Evolutionary conservation across 2,113 vertebrate genomes (phyloP), one percentile per base, ranked within the genome.

Genomic region (Scatophagus argus): DNA sequence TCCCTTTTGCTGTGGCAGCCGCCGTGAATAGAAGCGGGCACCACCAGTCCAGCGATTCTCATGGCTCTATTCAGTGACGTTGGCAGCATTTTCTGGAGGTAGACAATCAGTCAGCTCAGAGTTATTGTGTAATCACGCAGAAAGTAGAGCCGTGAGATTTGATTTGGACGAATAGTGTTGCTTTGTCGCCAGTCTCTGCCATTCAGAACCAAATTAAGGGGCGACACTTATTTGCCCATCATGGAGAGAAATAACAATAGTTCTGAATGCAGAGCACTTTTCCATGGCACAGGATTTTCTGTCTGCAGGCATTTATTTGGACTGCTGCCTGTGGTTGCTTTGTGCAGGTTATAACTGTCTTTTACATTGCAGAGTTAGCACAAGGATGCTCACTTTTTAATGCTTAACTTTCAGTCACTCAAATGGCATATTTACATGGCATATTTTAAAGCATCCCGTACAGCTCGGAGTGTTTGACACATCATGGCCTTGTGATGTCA

Each of bases 51-150:
- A 80, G 76, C 85, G 85, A 77, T 85, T 67, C 85, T 78, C 66
- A 69, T 41, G 36, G 51, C 51, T 59, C 85, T 8, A 77, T 88
- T 91, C 85, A 83, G 38, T 27, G 56, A 34, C 60, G 11, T 73
- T 81, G 88, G 84, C 81, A 85, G 81, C 73, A 14, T 73, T 87
- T 86, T 72, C 81, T 69, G 71, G 64, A 83, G 85, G 75, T 73
- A 87, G 74, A 85, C 74, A 91, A 82, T 91, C 83, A 79, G 69
- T 85, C 87, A 49, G 85, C 70, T 58, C 79, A 36, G 82, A 77
- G 79, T 91, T 91, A 92, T 93, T 93, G 91, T 93, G 90, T 84
- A 88, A 88, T 91, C 83, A 75, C 46, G 74, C 78, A 55, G 85
- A 87, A 91, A 91, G 85, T 88, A 69, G 86, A 75, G 79, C 68